phyloP scores from a whole-genome alignment of 2,113 vertebrate genomes.

The Odocoileus virginianus region DNA sequence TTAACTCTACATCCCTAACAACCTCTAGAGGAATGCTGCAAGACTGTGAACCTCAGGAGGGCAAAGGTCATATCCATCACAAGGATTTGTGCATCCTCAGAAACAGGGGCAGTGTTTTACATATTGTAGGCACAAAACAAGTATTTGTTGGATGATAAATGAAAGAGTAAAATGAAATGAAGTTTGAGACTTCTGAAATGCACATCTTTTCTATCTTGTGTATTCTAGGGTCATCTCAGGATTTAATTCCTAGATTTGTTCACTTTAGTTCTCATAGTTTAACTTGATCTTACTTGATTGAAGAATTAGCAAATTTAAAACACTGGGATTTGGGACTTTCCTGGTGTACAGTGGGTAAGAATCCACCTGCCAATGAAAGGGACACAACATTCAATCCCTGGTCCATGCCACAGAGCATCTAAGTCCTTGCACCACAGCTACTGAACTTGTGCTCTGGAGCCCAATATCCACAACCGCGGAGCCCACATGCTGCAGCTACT shows the following conservation, averaged over 20 bases:
- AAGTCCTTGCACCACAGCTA: not conserved
- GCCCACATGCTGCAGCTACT: not conserved
- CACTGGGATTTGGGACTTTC: not conserved
- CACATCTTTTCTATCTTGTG: not conserved
- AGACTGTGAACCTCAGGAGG: not conserved
- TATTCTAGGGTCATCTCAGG: not conserved
- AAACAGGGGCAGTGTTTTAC: not conserved
- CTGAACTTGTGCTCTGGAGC: not conserved
- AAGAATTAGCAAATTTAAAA: not conserved
- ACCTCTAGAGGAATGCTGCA: not conserved
- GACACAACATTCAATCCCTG: not conserved
- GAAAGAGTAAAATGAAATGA: slow-evolving; percentile 1
- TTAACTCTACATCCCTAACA: not conserved
- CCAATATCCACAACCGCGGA: not conserved
- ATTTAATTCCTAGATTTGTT: not conserved
- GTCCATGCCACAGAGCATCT: not conserved
- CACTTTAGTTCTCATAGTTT: not conserved
- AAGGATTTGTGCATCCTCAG: not conserved
- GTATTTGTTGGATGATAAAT: not conserved
- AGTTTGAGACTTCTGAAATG: not conserved
- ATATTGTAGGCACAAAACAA: not conserved
- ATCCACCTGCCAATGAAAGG: not conserved
- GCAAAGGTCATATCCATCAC: not conserved
- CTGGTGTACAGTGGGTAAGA: not conserved
- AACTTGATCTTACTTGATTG: not conserved